Base-by-base conservation (phyloP, 2,888 invertebrate species). In the Melitaea athalia region DNA sequence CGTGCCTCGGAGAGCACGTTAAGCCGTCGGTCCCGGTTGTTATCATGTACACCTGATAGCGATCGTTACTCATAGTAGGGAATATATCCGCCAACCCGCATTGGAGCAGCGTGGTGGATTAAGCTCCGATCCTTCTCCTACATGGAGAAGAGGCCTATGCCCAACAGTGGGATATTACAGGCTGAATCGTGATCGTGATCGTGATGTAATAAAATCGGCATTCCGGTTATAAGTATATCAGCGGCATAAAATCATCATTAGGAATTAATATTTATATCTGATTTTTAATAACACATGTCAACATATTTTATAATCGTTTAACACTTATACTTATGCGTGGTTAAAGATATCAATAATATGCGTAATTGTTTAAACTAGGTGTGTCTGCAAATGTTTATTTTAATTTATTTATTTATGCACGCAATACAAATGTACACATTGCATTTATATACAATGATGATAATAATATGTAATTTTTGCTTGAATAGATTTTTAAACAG, bases 361-460 rank as follows among this genome's bases (percentile, higher is more conserved):
- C 47, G 67, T 67, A 57, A 67, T 62, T 62, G 67, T 62, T 50
- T 53, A 61, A 61, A 33, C 61, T 65, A 69, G 69, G 69, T 63
- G 69, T 45, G 69, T 52, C 65, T 31, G 69, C 59, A 62, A 69
- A 68, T 61, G 52, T 64, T 63, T 69, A 63, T 68, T 64, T 70
- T 72, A 63, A 73, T 67, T 68, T 70, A 65, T 69, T 65, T 65
- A 65, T 65, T 59, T 65, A 70, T 70, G 49, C 60, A n/a, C n/a
- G 47, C 69, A 65, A 65, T 62, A 63, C 57, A 59, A 33, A 61
- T 52, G 68, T 63, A 68, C 66, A 45, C 2, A 63, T 67, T 60
- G 59, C 38, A 14, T 15, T 57, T 15, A 24, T 49, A 38, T 67
- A 38, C 42, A 14, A n/a, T 42, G 50, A 52, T 10, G 43, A 59